A percentile compares a stretch with the other conserved stretches of the same genome.
Conservation (phyloP, 2,113 vertebrate genomes). For the Daubentonia madagascariensis region DNA sequence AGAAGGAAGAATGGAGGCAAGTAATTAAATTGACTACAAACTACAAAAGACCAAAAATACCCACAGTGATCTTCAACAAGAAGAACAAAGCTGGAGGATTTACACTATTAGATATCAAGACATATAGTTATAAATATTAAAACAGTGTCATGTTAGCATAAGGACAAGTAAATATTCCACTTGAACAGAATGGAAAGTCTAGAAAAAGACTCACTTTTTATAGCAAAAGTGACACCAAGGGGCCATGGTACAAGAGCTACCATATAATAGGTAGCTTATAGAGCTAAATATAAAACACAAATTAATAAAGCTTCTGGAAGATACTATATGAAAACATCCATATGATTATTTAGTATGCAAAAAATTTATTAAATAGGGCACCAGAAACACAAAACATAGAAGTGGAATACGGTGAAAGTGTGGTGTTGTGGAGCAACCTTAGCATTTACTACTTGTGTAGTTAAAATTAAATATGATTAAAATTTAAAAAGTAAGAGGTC, state of each 20-base stretch:
- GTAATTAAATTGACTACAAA: not conserved
- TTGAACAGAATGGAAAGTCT: not conserved
- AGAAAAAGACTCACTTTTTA: not conserved
- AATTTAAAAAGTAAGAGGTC: not conserved
- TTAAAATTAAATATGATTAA: slow-evolving; percentile 10
- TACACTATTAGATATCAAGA: not conserved
- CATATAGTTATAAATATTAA: not conserved
- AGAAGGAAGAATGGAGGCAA: not conserved
- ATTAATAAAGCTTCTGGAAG: not conserved
- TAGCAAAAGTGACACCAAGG: not conserved
- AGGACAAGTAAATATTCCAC: not conserved
- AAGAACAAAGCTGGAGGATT: not conserved
- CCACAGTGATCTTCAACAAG: not conserved
- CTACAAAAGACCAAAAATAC: not conserved
- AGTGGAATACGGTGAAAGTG: not conserved
- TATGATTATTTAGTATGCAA: not conserved
- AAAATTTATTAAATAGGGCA: not conserved
- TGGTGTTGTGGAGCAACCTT: not conserved
- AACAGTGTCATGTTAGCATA: not conserved
- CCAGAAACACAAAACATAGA: not conserved
- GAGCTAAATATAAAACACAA: not conserved
- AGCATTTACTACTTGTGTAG: not conserved
- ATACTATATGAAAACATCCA: not conserved
- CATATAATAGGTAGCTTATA: not conserved
- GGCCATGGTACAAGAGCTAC: not conserved